These are phyloP conservation scores for Acrossocheilus wenchowensis DNA, from an alignment of 2,797 vertebrate genomes.

Conservation along the genomic window DNA sequence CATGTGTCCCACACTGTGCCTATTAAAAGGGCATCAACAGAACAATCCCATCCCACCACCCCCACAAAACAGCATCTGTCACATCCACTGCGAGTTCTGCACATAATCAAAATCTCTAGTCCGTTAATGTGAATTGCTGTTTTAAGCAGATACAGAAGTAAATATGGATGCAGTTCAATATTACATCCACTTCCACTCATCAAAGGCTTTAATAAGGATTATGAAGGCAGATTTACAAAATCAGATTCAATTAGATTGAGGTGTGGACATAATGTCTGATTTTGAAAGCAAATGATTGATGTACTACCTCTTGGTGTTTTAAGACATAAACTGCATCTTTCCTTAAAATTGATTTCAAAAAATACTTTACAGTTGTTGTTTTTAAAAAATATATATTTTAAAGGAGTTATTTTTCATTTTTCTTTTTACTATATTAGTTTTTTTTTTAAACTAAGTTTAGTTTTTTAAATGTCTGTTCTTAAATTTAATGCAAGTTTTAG, in stretches of 20 bases:
- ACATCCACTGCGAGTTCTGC: slow-evolving; percentile 60
- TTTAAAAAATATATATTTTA: neutral
- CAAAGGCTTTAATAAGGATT: neutral
- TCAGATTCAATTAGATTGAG: neutral
- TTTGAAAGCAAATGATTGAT: neutral
- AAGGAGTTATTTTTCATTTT: neutral
- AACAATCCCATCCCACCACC: slow-evolving; percentile 60
- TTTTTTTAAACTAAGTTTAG: too few species aligned
- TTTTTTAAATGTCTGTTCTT: too few species aligned
- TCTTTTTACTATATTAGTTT: neutral
- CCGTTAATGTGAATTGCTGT: neutral
- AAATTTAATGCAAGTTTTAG: neutral
- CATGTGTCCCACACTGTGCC: neutral
- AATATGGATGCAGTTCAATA: slow-evolving; percentile 55
- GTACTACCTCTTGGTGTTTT: slow-evolving; percentile 34
- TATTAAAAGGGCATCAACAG: slow-evolving; percentile 47
- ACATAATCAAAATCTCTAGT: slow-evolving; percentile 25
- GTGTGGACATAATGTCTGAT: neutral
- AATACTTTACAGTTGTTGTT: neutral
- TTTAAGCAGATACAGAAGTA: slow-evolving; percentile 34
- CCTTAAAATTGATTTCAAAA: neutral
- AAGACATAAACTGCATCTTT: neutral
- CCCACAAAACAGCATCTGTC: slow-evolving; percentile 60
- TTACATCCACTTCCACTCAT: neutral
- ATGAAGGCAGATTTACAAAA: neutral